A percentile compares a stretch with the other conserved stretches of the same genome.
Conservation (phyloP, 2,888 invertebrate genomes). For the Euzophera pinguis region DNA sequence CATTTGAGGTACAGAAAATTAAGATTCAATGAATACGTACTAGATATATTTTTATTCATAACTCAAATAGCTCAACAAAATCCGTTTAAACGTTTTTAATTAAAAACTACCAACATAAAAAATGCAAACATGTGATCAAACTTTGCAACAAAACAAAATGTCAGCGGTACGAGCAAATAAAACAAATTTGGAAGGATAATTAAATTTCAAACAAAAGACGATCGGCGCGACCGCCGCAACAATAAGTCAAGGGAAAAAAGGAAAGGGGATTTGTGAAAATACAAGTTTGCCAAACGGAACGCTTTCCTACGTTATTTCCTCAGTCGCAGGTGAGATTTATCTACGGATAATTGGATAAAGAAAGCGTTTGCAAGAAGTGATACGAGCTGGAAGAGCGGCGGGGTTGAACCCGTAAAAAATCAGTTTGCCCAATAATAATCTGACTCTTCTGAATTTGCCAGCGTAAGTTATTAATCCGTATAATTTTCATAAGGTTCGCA, state of each 20-base stretch:
- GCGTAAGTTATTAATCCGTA: conserved; percentile 27
- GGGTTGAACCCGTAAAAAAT: conserved; percentile 29
- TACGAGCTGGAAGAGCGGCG: conserved; percentile 58
- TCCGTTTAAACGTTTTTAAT: background rate
- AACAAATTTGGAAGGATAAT: conserved; percentile 16
- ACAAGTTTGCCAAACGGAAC: conserved; percentile 59
- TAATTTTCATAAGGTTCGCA: conserved; percentile 2
- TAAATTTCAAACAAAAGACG: conserved; percentile 25
- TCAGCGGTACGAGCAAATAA: conserved; percentile 19
- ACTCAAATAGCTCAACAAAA: no score
- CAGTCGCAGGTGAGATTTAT: conserved; percentile 80
- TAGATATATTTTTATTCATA: no score
- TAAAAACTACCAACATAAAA: background rate
- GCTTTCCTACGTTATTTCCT: conserved; percentile 66
- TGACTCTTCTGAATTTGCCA: conserved; percentile 24
- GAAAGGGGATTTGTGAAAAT: conserved; percentile 60
- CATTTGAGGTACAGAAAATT: no score
- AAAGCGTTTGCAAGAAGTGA: conserved; percentile 74
- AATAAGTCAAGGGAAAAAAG: conserved; percentile 49
- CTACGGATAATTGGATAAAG: conserved; percentile 79
- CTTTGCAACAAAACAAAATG: conserved; percentile 21
- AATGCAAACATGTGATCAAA: background rate
- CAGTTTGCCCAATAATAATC: conserved; percentile 46
- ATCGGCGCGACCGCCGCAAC: conserved; percentile 38
- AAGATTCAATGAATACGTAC: no score